Percentiles rank a stretch among this genome's conserved stretches.
phyloP scores from a whole-genome alignment of 2,888 invertebrate genomes.

The Lumbricus terrestris region DNA sequence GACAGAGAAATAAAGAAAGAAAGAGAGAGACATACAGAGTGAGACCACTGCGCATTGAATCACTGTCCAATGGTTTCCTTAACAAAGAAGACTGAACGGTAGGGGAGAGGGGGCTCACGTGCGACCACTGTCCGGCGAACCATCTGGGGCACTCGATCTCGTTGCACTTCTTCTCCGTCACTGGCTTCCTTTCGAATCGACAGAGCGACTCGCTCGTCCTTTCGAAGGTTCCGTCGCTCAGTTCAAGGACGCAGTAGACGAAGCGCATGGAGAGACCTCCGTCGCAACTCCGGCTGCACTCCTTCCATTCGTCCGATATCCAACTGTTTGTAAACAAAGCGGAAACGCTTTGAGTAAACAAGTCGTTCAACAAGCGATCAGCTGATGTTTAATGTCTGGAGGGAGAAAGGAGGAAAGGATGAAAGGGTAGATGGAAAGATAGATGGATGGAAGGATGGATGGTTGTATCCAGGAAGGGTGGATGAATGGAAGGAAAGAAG shows the following conservation, averaged over 20 bases:
- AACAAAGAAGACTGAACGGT: too few species aligned
- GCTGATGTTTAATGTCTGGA: neutral
- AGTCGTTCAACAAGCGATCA: neutral
- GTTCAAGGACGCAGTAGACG: conserved; percentile 76
- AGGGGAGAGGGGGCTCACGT: conserved; percentile 48
- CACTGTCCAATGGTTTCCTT: neutral
- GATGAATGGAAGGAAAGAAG: too few species aligned
- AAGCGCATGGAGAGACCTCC: conserved; percentile 78
- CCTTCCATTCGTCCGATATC: conserved; percentile 84
- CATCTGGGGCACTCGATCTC: conserved; percentile 83
- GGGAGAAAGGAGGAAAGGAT: neutral
- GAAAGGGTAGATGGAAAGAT: neutral
- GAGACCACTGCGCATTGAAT: neutral
- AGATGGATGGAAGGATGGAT: too few species aligned
- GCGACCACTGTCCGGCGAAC: conserved; percentile 61
- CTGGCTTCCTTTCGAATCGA: conserved; percentile 51
- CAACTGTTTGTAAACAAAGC: conserved; percentile 69
- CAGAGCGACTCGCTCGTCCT: conserved; percentile 72
- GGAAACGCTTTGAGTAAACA: neutral
- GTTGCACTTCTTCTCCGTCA: conserved; percentile 68
- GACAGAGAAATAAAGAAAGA: too few species aligned
- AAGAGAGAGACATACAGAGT: too few species aligned
- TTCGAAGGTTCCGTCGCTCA: conserved; percentile 78
- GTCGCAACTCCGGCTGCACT: conserved; percentile 82
- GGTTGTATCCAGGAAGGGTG: too few species aligned